Base-by-base conservation (phyloP, 2,113 vertebrate genomes). In the Ginglymostoma cirratum region DNA sequence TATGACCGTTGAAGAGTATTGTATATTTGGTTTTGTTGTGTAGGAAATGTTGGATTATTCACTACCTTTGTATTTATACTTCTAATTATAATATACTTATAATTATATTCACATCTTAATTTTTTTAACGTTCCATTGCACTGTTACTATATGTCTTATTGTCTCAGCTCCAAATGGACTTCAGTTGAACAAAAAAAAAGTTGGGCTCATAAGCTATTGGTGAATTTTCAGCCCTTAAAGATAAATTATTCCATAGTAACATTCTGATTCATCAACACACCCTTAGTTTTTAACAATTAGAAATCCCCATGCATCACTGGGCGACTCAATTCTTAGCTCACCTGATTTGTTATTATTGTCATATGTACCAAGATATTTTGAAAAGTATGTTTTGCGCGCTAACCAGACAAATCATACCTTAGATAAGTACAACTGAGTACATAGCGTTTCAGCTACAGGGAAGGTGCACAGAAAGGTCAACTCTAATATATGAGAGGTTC, bases 51-150 rank as follows among this genome's bases (percentile, higher is more conserved):
- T 93, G 89, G 61, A 66, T 66, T 93, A 66, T 93, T 93, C 89
- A 93, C 17, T 93, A 93, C 89, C 55, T 93, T 61, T 66, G 61
- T 66, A 93, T 93, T 93, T 93, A 65, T 93, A 66, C 89, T 66
- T 93, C n/a, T n/a, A n/a, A n/a, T n/a, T n/a, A n/a, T n/a, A n/a
- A n/a, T n/a, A n/a, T n/a, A n/a, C n/a, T n/a, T n/a, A n/a, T n/a
- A 48, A 48, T 48, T 2, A 3, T 48, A 48, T 48, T 48, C 48
- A 48, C 48, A 48, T 3, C 48, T 48, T 48, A 45, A 45, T 48
- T 48, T 48, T 48, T 48, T 48, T 3, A 48, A 48, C 2, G 48
- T 48, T 48, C 45, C 48, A 48, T 48, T 48, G 38, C 38, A 85
- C 38, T 7, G 48, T 48, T 48, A 86, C 42, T 48, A 21, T 14